phyloP scores from a whole-genome alignment of 2,113 vertebrate species.

The Pedionomus torquatus region DNA sequence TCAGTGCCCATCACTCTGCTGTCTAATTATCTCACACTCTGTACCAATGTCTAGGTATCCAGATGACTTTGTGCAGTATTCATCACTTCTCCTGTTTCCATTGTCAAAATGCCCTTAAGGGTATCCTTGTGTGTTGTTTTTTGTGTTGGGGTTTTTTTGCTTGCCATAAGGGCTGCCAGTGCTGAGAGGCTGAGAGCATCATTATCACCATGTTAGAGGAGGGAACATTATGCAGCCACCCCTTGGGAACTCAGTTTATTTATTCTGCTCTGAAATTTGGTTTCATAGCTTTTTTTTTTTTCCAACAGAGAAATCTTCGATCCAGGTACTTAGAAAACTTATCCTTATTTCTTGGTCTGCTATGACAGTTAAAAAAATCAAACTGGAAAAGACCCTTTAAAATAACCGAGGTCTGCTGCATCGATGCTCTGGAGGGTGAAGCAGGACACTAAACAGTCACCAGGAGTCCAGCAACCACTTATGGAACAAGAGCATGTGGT shows the following conservation, averaged over 20 bases:
- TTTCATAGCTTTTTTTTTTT: neutral
- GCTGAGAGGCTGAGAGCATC: neutral
- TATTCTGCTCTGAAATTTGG: neutral
- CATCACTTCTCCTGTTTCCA: neutral
- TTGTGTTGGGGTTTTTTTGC: neutral
- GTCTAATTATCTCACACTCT: neutral
- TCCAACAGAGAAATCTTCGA: neutral
- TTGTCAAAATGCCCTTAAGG: neutral
- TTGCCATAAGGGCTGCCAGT: neutral
- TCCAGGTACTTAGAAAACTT: neutral
- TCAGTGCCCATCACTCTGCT: neutral
- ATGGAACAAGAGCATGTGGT: neutral
- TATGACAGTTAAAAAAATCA: neutral
- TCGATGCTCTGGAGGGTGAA: neutral
- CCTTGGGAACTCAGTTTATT: neutral
- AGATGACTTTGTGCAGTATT: neutral
- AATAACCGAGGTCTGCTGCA: neutral
- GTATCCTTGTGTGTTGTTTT: fast-evolving
- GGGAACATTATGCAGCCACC: neutral
- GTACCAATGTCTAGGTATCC: neutral
- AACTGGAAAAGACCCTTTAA: neutral
- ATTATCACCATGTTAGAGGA: neutral
- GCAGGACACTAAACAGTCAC: neutral
- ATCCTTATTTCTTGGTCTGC: neutral
- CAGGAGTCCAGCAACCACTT: slow-evolving; percentile 1